These are phyloP conservation scores for Orthosia cruda DNA, from an alignment of 2,888 invertebrate genomes.

Conservation along the genomic window DNA sequence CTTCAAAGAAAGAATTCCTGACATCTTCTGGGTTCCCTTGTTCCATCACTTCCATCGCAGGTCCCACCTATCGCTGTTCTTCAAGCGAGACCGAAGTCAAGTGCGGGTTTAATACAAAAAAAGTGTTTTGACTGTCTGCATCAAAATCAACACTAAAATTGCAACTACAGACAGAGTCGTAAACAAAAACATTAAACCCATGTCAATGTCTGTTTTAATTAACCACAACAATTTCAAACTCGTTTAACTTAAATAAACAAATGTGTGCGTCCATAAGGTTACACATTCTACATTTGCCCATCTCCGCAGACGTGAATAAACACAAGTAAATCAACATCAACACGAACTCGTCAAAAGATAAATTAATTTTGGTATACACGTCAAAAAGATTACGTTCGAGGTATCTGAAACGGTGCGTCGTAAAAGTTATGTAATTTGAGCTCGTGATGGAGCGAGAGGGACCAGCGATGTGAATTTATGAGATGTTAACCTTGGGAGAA, in stretches of 20 bases:
- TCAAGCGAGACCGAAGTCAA: no score
- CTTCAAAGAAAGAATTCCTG: no score
- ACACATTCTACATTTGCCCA: constrained; percentile 2
- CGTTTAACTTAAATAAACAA: constrained; percentile 24
- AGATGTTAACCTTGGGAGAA: constrained; percentile 3
- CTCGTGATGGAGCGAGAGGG: constrained; percentile 45
- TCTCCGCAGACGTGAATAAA: constrained; percentile 24
- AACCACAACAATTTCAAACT: not conserved
- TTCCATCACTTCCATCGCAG: no score
- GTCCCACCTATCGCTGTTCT: no score
- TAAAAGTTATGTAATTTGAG: constrained; percentile 70
- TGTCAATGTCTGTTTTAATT: not conserved
- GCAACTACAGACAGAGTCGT: not conserved
- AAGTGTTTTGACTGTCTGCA: not conserved
- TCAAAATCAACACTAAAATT: not conserved
- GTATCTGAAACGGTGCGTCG: constrained; percentile 50
- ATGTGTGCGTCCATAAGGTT: constrained; percentile 1
- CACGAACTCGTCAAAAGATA: constrained; percentile 58
- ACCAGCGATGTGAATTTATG: constrained; percentile 18
- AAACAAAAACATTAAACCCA: not conserved
- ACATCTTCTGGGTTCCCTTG: no score
- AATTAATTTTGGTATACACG: constrained; percentile 52
- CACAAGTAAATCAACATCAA: constrained; percentile 34
- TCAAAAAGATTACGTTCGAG: constrained; percentile 52
- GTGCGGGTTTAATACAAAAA: no score